phyloP scores from a whole-genome alignment of 2,888 invertebrate species.

The Phengaris arion region DNA sequence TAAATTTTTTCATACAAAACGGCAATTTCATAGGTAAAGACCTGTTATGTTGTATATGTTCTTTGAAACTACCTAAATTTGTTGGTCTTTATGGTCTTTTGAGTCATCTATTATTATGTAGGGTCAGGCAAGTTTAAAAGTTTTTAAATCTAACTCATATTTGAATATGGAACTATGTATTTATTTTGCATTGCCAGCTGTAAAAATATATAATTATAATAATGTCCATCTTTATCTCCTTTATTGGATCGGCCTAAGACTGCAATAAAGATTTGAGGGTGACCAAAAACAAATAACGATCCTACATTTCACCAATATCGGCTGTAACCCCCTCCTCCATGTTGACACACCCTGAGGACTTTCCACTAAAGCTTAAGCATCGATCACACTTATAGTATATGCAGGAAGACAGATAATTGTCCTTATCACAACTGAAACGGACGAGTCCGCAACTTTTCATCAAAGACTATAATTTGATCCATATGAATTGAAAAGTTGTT shows the following conservation, averaged over 20 bases:
- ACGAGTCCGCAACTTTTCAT: no score
- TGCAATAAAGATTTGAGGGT: neutral
- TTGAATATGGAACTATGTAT: neutral
- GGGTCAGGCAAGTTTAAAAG: no score
- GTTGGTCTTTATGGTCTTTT: no score
- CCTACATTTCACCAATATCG: slow-evolving; percentile 15
- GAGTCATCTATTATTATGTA: no score
- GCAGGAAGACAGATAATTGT: no score
- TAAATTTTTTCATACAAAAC: no score
- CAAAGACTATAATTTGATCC: no score
- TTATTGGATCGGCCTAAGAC: neutral
- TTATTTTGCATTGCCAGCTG: neutral
- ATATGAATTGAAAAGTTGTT: neutral
- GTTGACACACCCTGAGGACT: neutral
- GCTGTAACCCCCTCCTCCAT: neutral
- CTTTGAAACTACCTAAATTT: no score
- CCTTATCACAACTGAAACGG: no score
- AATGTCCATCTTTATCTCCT: neutral
- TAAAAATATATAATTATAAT: neutral
- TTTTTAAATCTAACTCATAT: neutral
- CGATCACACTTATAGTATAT: neutral
- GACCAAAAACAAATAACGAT: slow-evolving; percentile 8
- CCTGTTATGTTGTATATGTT: no score
- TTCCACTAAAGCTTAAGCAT: neutral
- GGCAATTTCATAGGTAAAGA: no score